Evolutionary conservation across 2,888 invertebrate species (phyloP).

Genomic region (Rhingia campestris): DNA sequence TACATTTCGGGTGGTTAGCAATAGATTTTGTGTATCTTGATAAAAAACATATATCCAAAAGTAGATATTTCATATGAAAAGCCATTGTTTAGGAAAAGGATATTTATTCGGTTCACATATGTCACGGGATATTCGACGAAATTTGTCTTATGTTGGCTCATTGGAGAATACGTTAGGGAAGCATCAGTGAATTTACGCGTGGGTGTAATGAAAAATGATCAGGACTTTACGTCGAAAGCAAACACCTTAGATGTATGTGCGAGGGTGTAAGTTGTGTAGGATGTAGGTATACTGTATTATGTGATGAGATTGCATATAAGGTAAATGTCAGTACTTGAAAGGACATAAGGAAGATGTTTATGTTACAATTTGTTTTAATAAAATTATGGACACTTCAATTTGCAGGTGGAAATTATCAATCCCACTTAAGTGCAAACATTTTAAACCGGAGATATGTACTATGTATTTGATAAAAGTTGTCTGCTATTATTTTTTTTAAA

Average conservation of each 20-base stretch:
- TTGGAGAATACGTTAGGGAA: background rate
- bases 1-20: background rate
- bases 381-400: background rate
- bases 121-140: background rate
- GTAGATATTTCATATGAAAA: no score
- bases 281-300: no score
- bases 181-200: slow-evolving; percentile 24
- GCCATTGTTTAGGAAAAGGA: background rate
- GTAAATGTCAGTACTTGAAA: background rate
- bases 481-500: no score
- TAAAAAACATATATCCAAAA: no score
- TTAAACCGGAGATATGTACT: background rate
- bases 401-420: background rate
- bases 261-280: no score
- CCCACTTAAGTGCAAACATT: background rate
- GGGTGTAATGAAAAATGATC: slow-evolving; percentile 16
- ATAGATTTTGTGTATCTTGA: background rate
- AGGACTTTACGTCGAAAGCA: slow-evolving; percentile 11
- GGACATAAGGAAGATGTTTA: background rate
- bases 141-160: background rate
- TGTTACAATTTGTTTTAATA: background rate
- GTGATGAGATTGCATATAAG: background rate
- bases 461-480: no score
- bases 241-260: background rate
- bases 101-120: background rate